phyloP scores from a whole-genome alignment of 2,113 vertebrate species.

The Hippocampus guttulatus region DNA sequence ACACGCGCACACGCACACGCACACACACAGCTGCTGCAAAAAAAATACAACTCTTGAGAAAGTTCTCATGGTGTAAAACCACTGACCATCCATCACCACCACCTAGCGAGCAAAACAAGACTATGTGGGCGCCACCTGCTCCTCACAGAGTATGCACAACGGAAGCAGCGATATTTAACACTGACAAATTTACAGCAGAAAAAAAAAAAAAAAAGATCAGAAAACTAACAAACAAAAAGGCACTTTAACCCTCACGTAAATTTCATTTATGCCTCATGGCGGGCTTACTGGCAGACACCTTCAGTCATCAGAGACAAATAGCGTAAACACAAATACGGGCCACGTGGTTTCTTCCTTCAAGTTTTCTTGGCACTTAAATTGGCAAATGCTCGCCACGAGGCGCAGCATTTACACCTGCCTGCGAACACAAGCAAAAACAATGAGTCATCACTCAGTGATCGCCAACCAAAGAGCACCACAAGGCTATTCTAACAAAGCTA shows the following conservation, averaged over 20 bases:
- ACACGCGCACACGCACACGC: slow-evolving; percentile 44
- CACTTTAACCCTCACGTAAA: slow-evolving; percentile 18
- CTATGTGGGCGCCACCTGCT: not conserved
- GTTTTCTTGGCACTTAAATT: not conserved
- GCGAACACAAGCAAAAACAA: not conserved
- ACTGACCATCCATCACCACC: slow-evolving; percentile 11
- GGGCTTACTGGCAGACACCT: not conserved
- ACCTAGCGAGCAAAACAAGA: not conserved
- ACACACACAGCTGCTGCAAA: slow-evolving; percentile 44
- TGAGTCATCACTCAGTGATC: not conserved
- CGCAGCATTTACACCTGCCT: not conserved
- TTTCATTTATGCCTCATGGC: not conserved
- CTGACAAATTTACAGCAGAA: slow-evolving; percentile 51
- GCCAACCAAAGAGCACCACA: not conserved
- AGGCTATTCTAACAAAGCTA: not conserved
- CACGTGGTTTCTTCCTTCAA: not conserved
- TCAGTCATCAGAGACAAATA: slow-evolving; percentile 7
- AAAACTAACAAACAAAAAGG: slow-evolving; percentile 12
- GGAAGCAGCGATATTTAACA: slow-evolving; percentile 24
- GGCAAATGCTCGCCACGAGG: not conserved
- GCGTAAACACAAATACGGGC: not conserved
- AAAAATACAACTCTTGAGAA: slow-evolving; percentile 36
- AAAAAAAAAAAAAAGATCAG: not conserved
- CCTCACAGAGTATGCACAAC: not conserved
- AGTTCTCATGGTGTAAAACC: slow-evolving; percentile 41